A percentile compares a stretch with the other conserved stretches of the same genome.
phyloP scores from a whole-genome alignment of 2,888 invertebrate genomes.

The Lithophane leautieri region DNA sequence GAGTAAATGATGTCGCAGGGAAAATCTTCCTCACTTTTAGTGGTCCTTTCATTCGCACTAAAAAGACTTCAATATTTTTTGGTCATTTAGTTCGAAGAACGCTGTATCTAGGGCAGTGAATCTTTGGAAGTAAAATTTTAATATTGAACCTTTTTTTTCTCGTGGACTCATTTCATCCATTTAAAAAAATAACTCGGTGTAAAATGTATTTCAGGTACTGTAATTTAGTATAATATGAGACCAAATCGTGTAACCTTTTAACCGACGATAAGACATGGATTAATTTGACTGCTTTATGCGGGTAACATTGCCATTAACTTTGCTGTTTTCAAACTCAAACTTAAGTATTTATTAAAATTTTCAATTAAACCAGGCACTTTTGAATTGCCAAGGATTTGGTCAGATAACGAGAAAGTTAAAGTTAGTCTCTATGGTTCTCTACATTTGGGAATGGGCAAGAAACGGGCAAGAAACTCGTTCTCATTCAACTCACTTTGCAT shows the following conservation, averaged over 20 bases:
- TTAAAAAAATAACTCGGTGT: neutral
- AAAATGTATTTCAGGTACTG: neutral
- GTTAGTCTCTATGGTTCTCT: no score
- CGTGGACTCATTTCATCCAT: neutral
- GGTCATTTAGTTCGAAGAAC: neutral
- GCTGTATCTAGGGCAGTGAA: neutral
- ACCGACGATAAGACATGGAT: neutral
- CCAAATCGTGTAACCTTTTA: neutral
- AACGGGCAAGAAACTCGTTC: no score
- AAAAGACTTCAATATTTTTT: neutral
- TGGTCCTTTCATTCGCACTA: neutral
- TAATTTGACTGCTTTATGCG: slow-evolving; percentile 1
- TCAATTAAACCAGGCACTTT: no score
- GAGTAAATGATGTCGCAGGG: neutral
- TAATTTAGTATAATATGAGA: no score
- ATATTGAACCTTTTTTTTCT: neutral
- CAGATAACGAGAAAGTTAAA: no score
- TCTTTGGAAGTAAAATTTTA: neutral
- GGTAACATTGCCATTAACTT: slow-evolving; percentile 10
- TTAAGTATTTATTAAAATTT: no score
- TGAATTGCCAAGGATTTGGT: no score
- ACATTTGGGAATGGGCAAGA: no score
- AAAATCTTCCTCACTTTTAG: neutral
- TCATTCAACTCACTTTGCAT: no score
- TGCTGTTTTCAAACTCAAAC: neutral